Percentiles rank a stretch among this genome's conserved stretches.
Evolutionary conservation across 2,113 vertebrate genomes (phyloP).

Genomic region (Eira barbara): DNA sequence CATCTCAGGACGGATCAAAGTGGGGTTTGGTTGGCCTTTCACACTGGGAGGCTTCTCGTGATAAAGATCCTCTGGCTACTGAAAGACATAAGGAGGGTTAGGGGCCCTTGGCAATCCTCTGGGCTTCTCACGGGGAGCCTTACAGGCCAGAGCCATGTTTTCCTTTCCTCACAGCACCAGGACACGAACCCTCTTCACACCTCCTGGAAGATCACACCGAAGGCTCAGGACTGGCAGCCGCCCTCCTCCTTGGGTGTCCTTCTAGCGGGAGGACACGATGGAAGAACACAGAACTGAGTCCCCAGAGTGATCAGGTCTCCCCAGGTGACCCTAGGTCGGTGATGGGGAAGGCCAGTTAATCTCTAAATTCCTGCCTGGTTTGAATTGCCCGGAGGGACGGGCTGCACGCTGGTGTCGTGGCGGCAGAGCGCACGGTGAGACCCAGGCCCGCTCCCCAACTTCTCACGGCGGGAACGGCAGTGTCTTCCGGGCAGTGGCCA

Average conservation of each 20-base stretch:
- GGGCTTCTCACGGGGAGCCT: neutral
- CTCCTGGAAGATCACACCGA: fast-evolving
- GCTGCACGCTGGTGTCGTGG: neutral
- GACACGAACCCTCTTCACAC: neutral
- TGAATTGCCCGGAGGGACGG: fast-evolving
- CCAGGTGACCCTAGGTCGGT: neutral
- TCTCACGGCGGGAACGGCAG: neutral
- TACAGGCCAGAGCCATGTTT: neutral
- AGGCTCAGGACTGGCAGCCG: neutral
- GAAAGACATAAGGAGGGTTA: neutral
- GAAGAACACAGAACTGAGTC: neutral
- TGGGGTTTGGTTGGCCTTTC: neutral
- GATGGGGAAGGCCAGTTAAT: neutral
- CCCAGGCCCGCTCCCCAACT: neutral
- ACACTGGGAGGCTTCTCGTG: neutral
- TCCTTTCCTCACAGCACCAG: neutral
- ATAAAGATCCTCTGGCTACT: neutral
- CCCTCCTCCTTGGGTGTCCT: neutral
- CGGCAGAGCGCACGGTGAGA: fast-evolving
- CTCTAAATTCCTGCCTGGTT: neutral
- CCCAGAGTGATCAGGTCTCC: neutral
- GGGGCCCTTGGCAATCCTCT: neutral
- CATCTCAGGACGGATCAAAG: neutral
- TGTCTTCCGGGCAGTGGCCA: neutral
- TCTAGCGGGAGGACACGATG: neutral